Percentiles rank a stretch among this genome's conserved stretches.
phyloP scores from a whole-genome alignment of 1,140 invertebrate species.

The Cylas formicarius region DNA sequence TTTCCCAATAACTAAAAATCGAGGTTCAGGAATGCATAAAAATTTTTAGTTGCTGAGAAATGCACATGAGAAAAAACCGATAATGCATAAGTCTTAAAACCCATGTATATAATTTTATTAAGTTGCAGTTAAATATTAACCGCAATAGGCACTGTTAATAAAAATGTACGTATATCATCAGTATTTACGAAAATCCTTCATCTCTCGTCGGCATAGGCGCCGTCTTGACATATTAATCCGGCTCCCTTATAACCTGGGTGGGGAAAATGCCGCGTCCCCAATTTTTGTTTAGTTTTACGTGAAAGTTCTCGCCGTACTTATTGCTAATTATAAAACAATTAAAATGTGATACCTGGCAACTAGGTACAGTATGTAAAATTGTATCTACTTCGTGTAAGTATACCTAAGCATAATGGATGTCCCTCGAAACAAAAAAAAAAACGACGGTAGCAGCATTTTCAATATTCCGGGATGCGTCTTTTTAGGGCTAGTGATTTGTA shows the following conservation, averaged over 20 bases:
- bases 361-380: constrained; percentile 17
- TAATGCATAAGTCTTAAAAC: background rate
- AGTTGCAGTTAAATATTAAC: no score
- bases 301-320: constrained; percentile 3
- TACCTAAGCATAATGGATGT: constrained; percentile 8
- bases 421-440: constrained; percentile 4
- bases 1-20: background rate
- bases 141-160: background rate
- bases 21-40: background rate
- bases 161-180: background rate
- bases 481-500: constrained; percentile 19
- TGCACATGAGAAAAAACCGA: background rate
- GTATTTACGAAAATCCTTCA: background rate
- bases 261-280: no score
- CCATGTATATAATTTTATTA: no score
- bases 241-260: no score
- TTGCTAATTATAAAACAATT: constrained; percentile 3
- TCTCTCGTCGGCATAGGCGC: no score
- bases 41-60: background rate
- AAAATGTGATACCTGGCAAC: constrained; percentile 20
- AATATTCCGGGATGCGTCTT: constrained; percentile 16
- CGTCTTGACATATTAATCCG: no score
- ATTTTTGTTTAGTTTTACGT: background rate
- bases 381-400: constrained; percentile 16
- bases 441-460: constrained; percentile 9